Evolutionary conservation across 2,888 invertebrate genomes (phyloP).

Genomic region (Drosophila aldrichi): DNA sequence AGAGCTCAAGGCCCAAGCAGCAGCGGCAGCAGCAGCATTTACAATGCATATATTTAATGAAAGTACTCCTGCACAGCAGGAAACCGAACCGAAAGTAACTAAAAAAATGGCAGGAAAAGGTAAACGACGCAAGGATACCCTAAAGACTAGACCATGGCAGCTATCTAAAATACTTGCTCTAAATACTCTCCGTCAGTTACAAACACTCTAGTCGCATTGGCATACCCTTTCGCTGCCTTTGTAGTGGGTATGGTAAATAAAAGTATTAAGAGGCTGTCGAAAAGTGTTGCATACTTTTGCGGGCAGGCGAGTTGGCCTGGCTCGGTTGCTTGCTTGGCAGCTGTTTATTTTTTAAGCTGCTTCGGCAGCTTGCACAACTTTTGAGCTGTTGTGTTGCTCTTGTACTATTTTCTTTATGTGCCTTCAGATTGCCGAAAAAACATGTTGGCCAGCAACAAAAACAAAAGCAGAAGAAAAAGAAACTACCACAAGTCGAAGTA

Average conservation of each 20-base stretch:
- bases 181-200: not conserved
- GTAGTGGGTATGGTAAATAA: constrained; percentile 27
- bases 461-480: constrained; percentile 1
- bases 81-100: constrained; percentile 39
- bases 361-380: constrained; percentile 53
- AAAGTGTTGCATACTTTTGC: constrained; percentile 75
- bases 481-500: constrained; percentile 47
- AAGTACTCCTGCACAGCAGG: constrained; percentile 52
- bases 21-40: constrained; percentile 51
- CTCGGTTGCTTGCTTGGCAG: constrained; percentile 23
- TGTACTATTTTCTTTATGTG: constrained; percentile 61
- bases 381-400: constrained; percentile 41
- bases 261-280: constrained; percentile 15
- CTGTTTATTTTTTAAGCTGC: constrained; percentile 68
- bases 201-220: not conserved
- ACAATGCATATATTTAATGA: constrained; percentile 78
- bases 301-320: constrained; percentile 46
- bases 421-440: constrained; percentile 56
- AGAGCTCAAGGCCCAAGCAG: constrained; percentile 46
- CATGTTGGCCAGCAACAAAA: constrained; percentile 47
- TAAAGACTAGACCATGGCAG: not conserved
- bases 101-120: not conserved
- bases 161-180: not conserved
- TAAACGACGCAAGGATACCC: not conserved
- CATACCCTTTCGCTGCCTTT: not conserved